phyloP scores from a whole-genome alignment of 2,797 vertebrate genomes.

The Cirrhinus mrigala region DNA sequence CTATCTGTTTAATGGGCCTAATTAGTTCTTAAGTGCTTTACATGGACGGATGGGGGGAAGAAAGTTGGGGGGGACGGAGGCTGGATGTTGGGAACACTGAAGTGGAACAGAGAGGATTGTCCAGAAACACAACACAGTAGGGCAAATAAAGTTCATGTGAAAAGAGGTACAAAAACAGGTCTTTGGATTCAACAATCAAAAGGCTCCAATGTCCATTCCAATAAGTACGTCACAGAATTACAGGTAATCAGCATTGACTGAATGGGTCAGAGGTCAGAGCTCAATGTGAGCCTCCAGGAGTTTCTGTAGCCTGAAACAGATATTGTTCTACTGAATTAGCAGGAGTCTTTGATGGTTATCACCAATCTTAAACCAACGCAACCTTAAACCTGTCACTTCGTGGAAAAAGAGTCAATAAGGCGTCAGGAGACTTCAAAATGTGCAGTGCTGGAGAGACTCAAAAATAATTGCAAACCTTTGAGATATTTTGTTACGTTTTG shows the following conservation, averaged over 20 bases:
- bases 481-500: background rate
- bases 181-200: conserved; percentile 31
- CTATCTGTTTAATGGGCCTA: conserved; percentile 59
- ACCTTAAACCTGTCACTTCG: conserved; percentile 45
- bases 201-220: conserved; percentile 43
- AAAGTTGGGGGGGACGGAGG: background rate
- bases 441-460: background rate
- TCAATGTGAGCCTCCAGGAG: conserved; percentile 57
- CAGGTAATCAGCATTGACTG: conserved; percentile 45
- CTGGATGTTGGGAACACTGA: conserved; percentile 13
- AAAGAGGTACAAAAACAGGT: background rate
- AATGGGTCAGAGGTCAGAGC: conserved; percentile 54
- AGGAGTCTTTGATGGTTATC: conserved; percentile 49
- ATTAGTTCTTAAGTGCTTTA: conserved; percentile 55
- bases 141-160: background rate
- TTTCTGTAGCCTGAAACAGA: conserved; percentile 62
- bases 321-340: conserved; percentile 17
- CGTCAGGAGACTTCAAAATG: background rate
- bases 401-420: conserved; percentile 20
- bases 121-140: background rate
- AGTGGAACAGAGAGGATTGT: conserved; percentile 15
- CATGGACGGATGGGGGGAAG: background rate
- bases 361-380: conserved; percentile 13
- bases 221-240: conserved; percentile 50
- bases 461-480: background rate